phyloP scores from a whole-genome alignment of 2,797 vertebrate genomes.

The Bryconaethiops microstoma region DNA sequence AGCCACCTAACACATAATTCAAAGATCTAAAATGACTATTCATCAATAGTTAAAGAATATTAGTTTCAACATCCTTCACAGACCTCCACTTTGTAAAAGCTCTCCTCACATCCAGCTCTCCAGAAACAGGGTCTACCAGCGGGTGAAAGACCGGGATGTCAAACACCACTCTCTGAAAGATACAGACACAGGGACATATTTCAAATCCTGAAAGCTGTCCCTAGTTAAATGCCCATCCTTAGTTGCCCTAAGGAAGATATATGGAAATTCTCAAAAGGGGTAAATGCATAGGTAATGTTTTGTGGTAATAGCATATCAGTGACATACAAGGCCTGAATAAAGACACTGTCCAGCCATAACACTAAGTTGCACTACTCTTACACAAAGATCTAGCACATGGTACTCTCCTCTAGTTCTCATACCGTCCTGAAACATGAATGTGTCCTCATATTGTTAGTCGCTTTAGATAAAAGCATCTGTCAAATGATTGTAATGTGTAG shows the following conservation, averaged over 20 bases:
- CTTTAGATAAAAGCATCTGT: no score
- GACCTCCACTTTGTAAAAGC: constrained; percentile 98
- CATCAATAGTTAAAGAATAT: no score
- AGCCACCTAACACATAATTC: no score
- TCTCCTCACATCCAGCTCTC: constrained; percentile 96
- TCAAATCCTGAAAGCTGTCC: not conserved
- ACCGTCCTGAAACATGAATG: no score
- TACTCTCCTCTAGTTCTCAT: no score
- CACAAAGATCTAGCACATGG: no score
- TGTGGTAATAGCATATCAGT: not conserved
- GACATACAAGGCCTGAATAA: no score
- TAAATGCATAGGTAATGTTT: not conserved
- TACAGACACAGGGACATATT: not conserved
- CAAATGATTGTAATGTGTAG: no score
- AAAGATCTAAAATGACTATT: no score
- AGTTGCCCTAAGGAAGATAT: not conserved
- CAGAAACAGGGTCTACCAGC: constrained; percentile 91
- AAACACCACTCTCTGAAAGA: constrained; percentile 90
- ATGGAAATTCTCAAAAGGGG: no score
- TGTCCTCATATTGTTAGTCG: no score
- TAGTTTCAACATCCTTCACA: constrained; percentile 47
- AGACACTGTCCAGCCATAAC: not conserved
- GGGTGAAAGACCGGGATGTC: constrained; percentile 97
- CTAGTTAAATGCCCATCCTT: not conserved
- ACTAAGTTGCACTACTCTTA: no score